Percentiles rank a stretch among this genome's conserved stretches.
Evolutionary conservation across 2,888 invertebrate genomes (phyloP).

Genomic region (Listrodromus nycthemerus): DNA sequence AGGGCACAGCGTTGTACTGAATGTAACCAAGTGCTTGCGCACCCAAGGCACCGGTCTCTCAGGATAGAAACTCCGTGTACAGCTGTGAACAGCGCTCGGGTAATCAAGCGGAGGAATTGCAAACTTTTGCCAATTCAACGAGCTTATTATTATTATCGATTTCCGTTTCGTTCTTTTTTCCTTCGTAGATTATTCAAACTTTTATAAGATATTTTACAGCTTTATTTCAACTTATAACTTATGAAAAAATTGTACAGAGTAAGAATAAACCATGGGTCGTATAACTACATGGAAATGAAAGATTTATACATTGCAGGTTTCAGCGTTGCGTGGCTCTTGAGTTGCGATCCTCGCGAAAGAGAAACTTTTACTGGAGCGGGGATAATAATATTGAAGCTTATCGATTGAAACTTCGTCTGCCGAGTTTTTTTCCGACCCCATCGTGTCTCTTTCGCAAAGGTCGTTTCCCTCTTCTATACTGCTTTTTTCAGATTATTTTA

Average conservation of each 20-base stretch:
- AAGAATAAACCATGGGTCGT: conserved; percentile 44
- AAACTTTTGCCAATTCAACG: neutral
- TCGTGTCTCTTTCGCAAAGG: neutral
- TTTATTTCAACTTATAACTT: conserved; percentile 40
- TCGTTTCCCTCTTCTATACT: neutral
- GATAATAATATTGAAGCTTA: conserved; percentile 1
- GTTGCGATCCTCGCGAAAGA: conserved; percentile 12
- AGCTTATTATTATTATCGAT: conserved; percentile 18
- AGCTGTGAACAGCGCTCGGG: neutral
- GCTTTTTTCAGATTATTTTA: neutral
- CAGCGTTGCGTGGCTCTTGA: conserved; percentile 17
- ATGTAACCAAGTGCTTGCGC: conserved; percentile 27
- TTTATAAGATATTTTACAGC: conserved; percentile 61
- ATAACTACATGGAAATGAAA: conserved; percentile 50
- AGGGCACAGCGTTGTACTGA: conserved; percentile 49
- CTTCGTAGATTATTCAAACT: conserved; percentile 48
- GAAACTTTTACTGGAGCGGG: neutral
- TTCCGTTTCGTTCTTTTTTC: neutral
- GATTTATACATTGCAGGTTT: conserved; percentile 34
- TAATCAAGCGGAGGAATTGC: neutral
- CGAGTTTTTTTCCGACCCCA: neutral
- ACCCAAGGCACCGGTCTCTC: conserved; percentile 32
- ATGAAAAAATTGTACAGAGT: conserved; percentile 51
- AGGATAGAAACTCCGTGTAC: neutral
- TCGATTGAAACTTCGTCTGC: neutral